phyloP scores from a whole-genome alignment of 2,113 vertebrate species.

The Alectura lathami region DNA sequence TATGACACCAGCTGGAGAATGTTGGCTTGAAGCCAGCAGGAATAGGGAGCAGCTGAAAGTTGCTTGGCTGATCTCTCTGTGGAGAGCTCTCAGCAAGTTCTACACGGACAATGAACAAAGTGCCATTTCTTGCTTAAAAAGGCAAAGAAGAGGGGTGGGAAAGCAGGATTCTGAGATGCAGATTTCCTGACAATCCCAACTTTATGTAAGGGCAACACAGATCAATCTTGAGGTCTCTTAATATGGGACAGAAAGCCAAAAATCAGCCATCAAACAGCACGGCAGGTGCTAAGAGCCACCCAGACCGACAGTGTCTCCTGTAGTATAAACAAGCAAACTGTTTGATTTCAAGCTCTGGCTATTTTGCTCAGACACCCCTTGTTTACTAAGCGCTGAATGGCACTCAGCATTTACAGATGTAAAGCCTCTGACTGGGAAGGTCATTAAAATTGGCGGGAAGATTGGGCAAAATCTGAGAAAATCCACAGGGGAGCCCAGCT shows the following conservation, averaged over 20 bases:
- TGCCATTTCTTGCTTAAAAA: slow-evolving; percentile 45
- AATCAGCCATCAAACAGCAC: slow-evolving; percentile 3
- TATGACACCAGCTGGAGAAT: slow-evolving; percentile 72
- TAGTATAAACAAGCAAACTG: slow-evolving; percentile 55
- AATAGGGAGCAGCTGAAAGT: slow-evolving; percentile 67
- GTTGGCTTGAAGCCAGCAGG: slow-evolving; percentile 61
- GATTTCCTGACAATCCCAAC: slow-evolving; percentile 10
- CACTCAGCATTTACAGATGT: slow-evolving; percentile 65
- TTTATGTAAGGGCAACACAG: background rate
- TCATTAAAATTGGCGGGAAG: slow-evolving; percentile 71
- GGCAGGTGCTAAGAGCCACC: slow-evolving; percentile 65
- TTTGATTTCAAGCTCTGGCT: slow-evolving; percentile 53
- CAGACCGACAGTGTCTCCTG: slow-evolving; percentile 4
- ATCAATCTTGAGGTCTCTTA: background rate
- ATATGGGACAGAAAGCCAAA: slow-evolving; percentile 4
- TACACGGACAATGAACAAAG: slow-evolving; percentile 44
- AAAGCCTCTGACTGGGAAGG: slow-evolving; percentile 68
- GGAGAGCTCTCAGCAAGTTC: slow-evolving; percentile 22
- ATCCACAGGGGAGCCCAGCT: slow-evolving; percentile 65
- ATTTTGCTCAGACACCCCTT: slow-evolving; percentile 56
- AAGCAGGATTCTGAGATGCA: background rate
- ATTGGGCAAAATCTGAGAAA: slow-evolving; percentile 67
- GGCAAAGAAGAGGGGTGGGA: background rate
- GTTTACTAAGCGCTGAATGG: slow-evolving; percentile 62
- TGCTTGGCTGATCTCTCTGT: slow-evolving; percentile 47